phyloP scores from a whole-genome alignment of 2,888 invertebrate species.

The Aproaerema taeniolella region DNA sequence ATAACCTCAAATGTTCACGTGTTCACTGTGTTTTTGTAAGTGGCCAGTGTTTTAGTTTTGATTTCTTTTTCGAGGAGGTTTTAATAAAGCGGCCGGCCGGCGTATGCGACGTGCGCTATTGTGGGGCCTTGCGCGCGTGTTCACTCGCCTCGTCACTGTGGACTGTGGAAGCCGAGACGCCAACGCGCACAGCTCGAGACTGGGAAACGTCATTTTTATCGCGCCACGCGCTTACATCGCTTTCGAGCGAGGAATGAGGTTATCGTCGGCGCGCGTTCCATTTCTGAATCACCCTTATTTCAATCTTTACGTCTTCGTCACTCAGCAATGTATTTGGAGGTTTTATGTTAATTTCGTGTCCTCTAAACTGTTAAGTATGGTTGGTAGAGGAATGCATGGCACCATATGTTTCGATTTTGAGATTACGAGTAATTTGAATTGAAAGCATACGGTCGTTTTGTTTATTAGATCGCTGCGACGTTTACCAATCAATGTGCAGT shows the following conservation, averaged over 20 bases:
- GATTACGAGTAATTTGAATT: slow-evolving; percentile 1
- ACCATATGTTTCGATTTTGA: slow-evolving; percentile 19
- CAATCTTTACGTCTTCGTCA: background rate
- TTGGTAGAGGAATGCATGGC: slow-evolving; percentile 21
- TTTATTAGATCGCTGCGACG: no score
- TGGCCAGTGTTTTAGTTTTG: background rate
- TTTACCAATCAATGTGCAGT: no score
- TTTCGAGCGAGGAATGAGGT: slow-evolving; percentile 17
- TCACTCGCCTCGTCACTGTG: slow-evolving; percentile 35
- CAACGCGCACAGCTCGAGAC: slow-evolving; percentile 25
- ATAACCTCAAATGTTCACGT: slow-evolving; percentile 37
- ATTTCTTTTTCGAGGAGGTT: no score
- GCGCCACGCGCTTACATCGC: slow-evolving; percentile 55
- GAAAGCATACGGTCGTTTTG: no score
- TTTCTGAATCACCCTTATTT: slow-evolving; percentile 20
- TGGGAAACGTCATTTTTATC: slow-evolving; percentile 54
- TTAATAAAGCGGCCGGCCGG: slow-evolving; percentile 42
- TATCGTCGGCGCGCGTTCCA: slow-evolving; percentile 22
- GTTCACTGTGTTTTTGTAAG: slow-evolving; percentile 17
- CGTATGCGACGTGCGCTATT: slow-evolving; percentile 30
- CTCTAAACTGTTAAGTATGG: no score
- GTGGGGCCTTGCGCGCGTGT: slow-evolving; percentile 25
- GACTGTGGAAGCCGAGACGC: slow-evolving; percentile 28
- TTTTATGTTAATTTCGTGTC: no score
- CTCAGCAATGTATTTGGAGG: no score